Conservation (phyloP, 2,797 vertebrate species). For the Paguma larvata region DNA sequence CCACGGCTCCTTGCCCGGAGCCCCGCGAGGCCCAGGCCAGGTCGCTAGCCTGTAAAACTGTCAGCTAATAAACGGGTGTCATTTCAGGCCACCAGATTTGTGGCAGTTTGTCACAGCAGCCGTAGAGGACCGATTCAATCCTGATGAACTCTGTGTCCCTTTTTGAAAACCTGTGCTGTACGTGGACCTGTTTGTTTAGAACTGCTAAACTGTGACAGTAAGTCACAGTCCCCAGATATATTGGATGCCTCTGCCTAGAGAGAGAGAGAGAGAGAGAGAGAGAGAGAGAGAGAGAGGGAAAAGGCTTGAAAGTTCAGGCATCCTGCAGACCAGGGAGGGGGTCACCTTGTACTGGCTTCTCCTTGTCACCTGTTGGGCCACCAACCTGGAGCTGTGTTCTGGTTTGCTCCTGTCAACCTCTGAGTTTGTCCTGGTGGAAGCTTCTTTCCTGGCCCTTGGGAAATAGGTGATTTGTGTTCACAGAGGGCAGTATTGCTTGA, state of each 20-base stretch:
- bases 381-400: not conserved
- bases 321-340: not conserved
- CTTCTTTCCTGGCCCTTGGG: not conserved
- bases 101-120: not conserved
- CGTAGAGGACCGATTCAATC: not conserved
- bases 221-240: not conserved
- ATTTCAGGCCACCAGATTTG: not conserved
- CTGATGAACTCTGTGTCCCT: not conserved
- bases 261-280: too few relatives aligned
- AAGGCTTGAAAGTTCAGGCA: not conserved
- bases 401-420: not conserved
- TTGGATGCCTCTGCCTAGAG: not conserved
- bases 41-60: not conserved
- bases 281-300: too few relatives aligned
- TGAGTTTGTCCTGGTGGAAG: not conserved
- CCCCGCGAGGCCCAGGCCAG: not conserved
- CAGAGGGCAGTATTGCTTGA: not conserved
- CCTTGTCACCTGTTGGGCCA: not conserved
- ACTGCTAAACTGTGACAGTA: not conserved
- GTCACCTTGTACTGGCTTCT: not conserved
- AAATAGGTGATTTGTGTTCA: not conserved
- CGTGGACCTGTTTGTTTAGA: not conserved
- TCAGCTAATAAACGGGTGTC: not conserved
- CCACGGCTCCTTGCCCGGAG: not conserved
- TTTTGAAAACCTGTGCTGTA: not conserved